Evolutionary conservation across 2,797 vertebrate species (phyloP).

Genomic region (Cynodonichthys magdalenae): DNA sequence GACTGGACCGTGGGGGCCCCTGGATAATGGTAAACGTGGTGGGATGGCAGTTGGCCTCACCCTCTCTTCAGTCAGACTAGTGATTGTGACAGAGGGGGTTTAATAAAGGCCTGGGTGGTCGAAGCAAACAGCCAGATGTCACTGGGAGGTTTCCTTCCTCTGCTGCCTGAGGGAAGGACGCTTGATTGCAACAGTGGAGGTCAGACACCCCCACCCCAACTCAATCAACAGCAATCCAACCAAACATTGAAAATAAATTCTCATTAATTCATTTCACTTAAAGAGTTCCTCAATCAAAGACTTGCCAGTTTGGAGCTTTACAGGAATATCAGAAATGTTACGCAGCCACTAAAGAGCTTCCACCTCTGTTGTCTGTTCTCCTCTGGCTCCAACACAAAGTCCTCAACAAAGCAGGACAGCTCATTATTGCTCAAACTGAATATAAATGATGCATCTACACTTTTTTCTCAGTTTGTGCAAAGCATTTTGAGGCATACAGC

Average conservation of each 20-base stretch:
- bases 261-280: conserved; percentile 24
- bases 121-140: conserved; percentile 76
- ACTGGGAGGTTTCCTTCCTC: conserved; percentile 82
- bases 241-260: conserved; percentile 33
- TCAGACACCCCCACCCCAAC: conserved; percentile 61
- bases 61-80: conserved; percentile 64
- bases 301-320: neutral
- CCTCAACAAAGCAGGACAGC: conserved; percentile 1
- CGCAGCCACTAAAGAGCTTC: neutral
- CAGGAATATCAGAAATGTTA: neutral
- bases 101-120: conserved; percentile 78
- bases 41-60: conserved; percentile 76
- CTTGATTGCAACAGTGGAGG: conserved; percentile 82
- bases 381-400: neutral
- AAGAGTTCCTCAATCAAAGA: neutral
- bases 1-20: conserved; percentile 38
- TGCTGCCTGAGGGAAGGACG: conserved; percentile 72
- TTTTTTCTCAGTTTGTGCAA: neutral
- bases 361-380: neutral
- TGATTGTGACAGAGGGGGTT: conserved; percentile 84
- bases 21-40: conserved; percentile 49
- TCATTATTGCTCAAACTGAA: conserved; percentile 5
- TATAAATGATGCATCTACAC: neutral
- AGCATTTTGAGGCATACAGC: conserved; percentile 4
- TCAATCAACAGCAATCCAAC: conserved; percentile 54